Base-by-base conservation (phyloP, 1,140 invertebrate species). In the Armadillidium nasatum region DNA sequence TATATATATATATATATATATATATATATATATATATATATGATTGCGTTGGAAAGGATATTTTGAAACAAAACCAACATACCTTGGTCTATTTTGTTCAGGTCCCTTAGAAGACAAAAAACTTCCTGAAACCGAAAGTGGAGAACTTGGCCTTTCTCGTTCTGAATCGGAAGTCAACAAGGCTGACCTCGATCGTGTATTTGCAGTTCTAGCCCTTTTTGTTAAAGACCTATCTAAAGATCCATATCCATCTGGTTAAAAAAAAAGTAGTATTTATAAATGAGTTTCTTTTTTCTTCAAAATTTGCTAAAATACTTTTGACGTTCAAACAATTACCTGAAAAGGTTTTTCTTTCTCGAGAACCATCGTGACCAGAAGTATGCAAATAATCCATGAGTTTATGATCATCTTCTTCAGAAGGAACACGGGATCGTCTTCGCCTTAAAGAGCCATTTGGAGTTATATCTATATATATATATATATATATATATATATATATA, bases 401-500 rank as follows among this genome's bases (percentile, higher is more conserved):
- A 89, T 89, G 73, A 79, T 95, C 93, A 82, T 95, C 92, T 82
- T 93, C 93, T 82, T 93, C 92, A 15, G 91, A 91, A 0, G 92
- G 89, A 45, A 94, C 90, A 21, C 93, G 88, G 82, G 93, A 92
- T 77, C 93, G 87, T 43, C 93, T 87, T 54, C 93, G 86, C 19
- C 94, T 86, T 10, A 95, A 85, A 76, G 92, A 95, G 19, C 94
- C 93, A 80, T 93, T 95, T 50, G 94, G 94, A 0, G 94, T 95
- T 22, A 94, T 90, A 83, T 95, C 93, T 91, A n/a, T 60, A 3
- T 13, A 60, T 13, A 60, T 60, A 60, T 33, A 33, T 33, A 33
- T 33, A 33, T 33, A 33, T 33, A 33, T 33, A 33, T 33, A 33
- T 33, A n/a, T 33, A 33, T 33, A 33, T 33, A 33, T 33, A 33